Percentiles rank a stretch among this genome's conserved stretches.
These are phyloP conservation scores for Pipa parva DNA, from an alignment of 2,113 vertebrate genomes.

Conservation along the genomic window DNA sequence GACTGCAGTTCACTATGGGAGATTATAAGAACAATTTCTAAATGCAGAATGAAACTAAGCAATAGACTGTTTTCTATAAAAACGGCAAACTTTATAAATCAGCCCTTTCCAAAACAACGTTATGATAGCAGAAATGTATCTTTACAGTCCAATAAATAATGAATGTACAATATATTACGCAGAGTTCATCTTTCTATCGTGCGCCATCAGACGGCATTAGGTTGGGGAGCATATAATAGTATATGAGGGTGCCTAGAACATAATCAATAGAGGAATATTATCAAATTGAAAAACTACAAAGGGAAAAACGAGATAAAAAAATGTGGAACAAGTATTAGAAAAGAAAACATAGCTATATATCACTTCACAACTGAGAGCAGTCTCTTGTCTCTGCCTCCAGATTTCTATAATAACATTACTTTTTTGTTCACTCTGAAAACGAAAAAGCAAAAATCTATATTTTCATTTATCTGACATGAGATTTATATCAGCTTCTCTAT, in stretches of 20 bases:
- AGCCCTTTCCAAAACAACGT: neutral
- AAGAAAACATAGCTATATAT: constrained; percentile 21
- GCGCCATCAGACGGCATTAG: neutral
- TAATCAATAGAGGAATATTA: constrained; percentile 33
- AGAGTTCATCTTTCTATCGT: neutral
- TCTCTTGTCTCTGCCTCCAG: neutral
- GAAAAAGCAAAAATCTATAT: constrained; percentile 31
- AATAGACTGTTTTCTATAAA: neutral
- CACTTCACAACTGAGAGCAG: constrained; percentile 4
- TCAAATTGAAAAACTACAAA: constrained; percentile 25
- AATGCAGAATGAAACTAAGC: too few species aligned
- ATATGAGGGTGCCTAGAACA: constrained; percentile 19
- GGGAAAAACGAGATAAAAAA: neutral
- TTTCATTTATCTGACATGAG: constrained; percentile 29
- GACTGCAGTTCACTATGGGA: too few species aligned
- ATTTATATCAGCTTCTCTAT: constrained; percentile 22
- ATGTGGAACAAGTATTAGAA: constrained; percentile 11
- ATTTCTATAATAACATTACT: constrained; percentile 25
- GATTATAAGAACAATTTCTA: too few species aligned
- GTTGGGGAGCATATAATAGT: neutral
- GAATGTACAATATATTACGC: too few species aligned
- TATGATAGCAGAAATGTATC: neutral
- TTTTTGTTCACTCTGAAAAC: constrained; percentile 5
- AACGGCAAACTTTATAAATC: neutral
- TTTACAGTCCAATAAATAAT: neutral